Base-by-base conservation (phyloP, 2,113 vertebrate species). In the Neogale vison region DNA sequence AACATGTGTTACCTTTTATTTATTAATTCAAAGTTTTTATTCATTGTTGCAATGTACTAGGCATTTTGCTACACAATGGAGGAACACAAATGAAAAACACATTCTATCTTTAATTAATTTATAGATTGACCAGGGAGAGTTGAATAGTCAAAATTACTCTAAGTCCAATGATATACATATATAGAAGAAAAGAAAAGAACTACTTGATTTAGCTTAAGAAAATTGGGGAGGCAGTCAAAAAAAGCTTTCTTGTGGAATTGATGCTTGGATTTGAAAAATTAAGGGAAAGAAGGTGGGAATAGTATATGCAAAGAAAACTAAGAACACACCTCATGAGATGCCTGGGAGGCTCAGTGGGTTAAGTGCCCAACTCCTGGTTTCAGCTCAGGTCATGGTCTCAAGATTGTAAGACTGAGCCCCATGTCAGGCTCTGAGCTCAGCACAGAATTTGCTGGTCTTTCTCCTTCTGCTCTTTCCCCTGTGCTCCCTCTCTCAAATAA, bases 81-180 rank as follows among this genome's bases (percentile, higher is more conserved):
- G 29, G 96, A 94, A 97, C 31, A 84, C 21, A 97, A 26, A 45
- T 69, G 79, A 89, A 97, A 95, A 93, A 57, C 13, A 94, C 26
- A 95, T 77, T 72, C 13, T 89, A 34, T 45, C 20, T 84, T 86
- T 93, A 93, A 77, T 79, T 79, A 95, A 71, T 23, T 93, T 93
- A 76, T 2, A 92, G 34, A 90, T 59, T 97, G 29, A 77, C 71
- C 4, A 82, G 42, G 26, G 24, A 88, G 13, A 97, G 69, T 80
- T 6, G 69, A 92, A 21, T 57, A 26, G 42, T 91, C 34, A 86
- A 82, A 94, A 97, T 57, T 36, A 87, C 26, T 47, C 3, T 36
- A 90, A 61, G 42, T 69, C 31, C 47, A 87, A 14, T 77, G 34
- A 93, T 14, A 93, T 14, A 71, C 9, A 86, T 7, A 1, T 45